Conservation (phyloP, 2,888 invertebrate genomes). For the Hyalella azteca region DNA sequence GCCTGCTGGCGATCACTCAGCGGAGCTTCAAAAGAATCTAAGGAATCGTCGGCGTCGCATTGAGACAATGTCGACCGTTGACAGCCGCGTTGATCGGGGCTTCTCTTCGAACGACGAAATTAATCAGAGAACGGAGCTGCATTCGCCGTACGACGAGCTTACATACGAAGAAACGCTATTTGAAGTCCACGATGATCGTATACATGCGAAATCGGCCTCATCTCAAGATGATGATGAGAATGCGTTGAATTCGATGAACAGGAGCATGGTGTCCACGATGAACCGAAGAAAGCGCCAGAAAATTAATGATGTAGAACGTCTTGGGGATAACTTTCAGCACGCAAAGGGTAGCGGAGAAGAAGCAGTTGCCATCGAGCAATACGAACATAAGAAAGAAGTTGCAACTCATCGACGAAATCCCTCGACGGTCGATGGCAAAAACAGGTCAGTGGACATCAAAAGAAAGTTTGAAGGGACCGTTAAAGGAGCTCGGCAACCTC, state of each 20-base stretch:
- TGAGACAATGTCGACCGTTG: slow-evolving; percentile 47
- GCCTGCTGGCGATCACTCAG: slow-evolving; percentile 44
- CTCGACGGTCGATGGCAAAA: neutral
- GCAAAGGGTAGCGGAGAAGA: neutral
- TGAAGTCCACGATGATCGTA: slow-evolving; percentile 41
- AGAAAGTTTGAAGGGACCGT: neutral
- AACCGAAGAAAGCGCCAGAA: neutral
- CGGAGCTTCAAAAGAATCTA: slow-evolving; percentile 46
- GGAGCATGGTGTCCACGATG: slow-evolving; percentile 12
- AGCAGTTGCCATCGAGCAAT: neutral
- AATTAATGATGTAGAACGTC: neutral
- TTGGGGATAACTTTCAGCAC: neutral
- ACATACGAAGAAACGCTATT: slow-evolving; percentile 55
- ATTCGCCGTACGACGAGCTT: slow-evolving; percentile 49
- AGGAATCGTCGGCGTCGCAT: slow-evolving; percentile 42
- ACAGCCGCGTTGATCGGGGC: slow-evolving; percentile 40
- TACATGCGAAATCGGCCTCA: neutral
- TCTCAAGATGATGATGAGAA: neutral
- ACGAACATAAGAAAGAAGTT: neutral
- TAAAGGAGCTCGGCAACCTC: neutral
- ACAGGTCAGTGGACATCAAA: neutral
- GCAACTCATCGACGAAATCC: too few relatives aligned
- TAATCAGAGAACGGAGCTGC: slow-evolving; percentile 38
- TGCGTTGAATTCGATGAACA: neutral
- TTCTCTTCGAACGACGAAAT: slow-evolving; percentile 43